Evolutionary conservation across 2,797 vertebrate species (phyloP), one percentile per base, ranked within the genome.

Genomic region (Fistularia commersonii): DNA sequence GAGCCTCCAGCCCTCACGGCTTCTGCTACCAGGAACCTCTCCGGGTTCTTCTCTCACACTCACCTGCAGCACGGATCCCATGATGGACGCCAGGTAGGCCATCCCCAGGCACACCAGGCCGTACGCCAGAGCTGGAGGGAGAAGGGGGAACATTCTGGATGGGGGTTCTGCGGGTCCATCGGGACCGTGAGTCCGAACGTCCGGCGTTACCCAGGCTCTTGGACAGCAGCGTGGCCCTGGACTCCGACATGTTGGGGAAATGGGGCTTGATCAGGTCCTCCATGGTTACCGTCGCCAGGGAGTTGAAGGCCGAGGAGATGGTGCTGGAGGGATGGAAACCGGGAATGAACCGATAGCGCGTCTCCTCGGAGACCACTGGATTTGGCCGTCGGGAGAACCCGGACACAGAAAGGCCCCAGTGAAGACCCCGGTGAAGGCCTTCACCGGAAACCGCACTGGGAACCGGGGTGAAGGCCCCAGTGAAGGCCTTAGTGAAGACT

Each of bases 261-360:
- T 91, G 61, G 11, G 95, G 95, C 48, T 93, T 95, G 47, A 97
- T 93, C 57, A 97, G 78, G 79, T 97, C 95, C 77, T 95, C 93
- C 93, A 96, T 91, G 0, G 95, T 97, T 35, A 97, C 95, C 0
- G 94, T 94, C 15, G 95, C 95, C 61, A 97, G 59, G 9, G 95
- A 96, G 71, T 95, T 97, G 63, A 97, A 97, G 23, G 95, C 94
- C 31, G 95, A 97, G 1, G 95, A 97, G 76, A 97, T 95, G 53
- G 95, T 96, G 79, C 95, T 97, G 64, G 7, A 47, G 6, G 35
- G 48, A 42, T 8, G 7, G 14, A 13, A 41, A 15, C 3, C 1
- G 3, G 8, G 11, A 55, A 1, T 54, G 14, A 54, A 48, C n/a
- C n/a, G n/a, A n/a, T n/a, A n/a, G n/a, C n/a, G n/a, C n/a, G n/a